Percentiles rank a stretch among this genome's conserved stretches.
Evolutionary conservation across 2,113 vertebrate genomes (phyloP).

Genomic region (Chinchilla lanigera): DNA sequence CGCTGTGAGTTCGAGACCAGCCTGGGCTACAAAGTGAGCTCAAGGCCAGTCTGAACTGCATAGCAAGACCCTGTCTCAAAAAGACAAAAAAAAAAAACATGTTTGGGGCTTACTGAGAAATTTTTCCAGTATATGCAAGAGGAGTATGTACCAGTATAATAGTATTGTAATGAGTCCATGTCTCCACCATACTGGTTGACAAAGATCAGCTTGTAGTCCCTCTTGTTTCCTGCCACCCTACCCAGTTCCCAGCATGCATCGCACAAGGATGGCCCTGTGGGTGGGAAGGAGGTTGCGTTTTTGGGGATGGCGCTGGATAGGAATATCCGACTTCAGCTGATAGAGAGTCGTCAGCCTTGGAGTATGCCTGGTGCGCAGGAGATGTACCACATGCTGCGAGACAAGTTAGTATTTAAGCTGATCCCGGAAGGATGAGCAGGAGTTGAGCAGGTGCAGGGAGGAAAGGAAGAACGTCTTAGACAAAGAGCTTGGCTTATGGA

Average conservation of each 20-base stretch:
- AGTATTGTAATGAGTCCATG: not conserved
- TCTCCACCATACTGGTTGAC: not conserved
- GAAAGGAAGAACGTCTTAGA: too few species aligned
- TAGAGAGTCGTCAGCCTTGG: not conserved
- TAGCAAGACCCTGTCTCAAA: too few species aligned
- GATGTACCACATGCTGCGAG: not conserved
- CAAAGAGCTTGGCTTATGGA: not conserved
- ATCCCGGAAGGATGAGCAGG: not conserved
- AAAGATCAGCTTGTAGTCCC: not conserved
- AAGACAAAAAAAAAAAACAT: too few species aligned
- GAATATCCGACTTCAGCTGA: not conserved
- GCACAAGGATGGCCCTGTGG: not conserved
- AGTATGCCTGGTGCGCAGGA: not conserved
- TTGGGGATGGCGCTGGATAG: not conserved
- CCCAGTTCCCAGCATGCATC: not conserved
- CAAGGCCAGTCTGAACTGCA: too few species aligned
- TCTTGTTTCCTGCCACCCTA: not conserved
- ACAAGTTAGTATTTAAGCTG: not conserved
- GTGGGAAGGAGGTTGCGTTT: not conserved
- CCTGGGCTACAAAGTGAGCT: too few species aligned
- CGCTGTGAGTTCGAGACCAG: too few species aligned
- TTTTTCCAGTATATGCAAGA: not conserved
- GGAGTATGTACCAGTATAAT: not conserved
- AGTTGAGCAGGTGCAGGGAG: not conserved
- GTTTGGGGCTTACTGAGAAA: not conserved